Base-by-base conservation (phyloP, 53 echinoderm and acorn worm species). In the Astropecten irregularis region DNA sequence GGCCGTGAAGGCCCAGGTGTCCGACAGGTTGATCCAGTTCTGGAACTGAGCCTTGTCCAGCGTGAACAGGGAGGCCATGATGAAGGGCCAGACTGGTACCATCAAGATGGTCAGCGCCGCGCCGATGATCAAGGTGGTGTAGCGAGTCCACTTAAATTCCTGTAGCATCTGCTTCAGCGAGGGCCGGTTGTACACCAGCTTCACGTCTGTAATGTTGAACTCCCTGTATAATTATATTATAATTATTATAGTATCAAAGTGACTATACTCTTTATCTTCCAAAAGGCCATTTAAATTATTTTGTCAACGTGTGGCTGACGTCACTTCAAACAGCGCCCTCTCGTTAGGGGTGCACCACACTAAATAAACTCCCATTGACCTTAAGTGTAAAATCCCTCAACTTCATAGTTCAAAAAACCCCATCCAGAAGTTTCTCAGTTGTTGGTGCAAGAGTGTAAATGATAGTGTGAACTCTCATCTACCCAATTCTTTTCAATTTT, bases 111-210 rank as follows among this genome's bases (percentile, higher is more conserved):
- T 92, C 26, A 82, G 35, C 32, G 28, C 56, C 20, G 82, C 30
- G 16, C 93, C 91, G 4, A 88, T 48, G 47, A 64, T 22, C 14
- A 93, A 53, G 1, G 93, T 91, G 14, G 87, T 76, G 34, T 76
- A 53, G 53, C 87, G 79, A 6, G 97, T 85, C 47, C 54, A 54
- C 50, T 76, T 89, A 58, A 94, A 97, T 52, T 89, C 89, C 46
- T 40, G 49, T 15, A 86, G 59, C 97, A 97, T 97, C 56, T 89
- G 90, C 3, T 72, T 44, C 20, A 97, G 85, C 18, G 94, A 92
- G 1, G 93, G 97, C 23, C 94, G 73, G 52, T 97, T 94, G 76
- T 89, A 91, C 19, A 93, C 89, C 18, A 97, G 82, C 77, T 97
- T 93, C 40, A 84, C 76, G 37, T 95, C 92, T 2, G 93, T 84